Evolutionary conservation across 2,113 vertebrate species (phyloP).

Genomic region (Cygnus atratus): DNA sequence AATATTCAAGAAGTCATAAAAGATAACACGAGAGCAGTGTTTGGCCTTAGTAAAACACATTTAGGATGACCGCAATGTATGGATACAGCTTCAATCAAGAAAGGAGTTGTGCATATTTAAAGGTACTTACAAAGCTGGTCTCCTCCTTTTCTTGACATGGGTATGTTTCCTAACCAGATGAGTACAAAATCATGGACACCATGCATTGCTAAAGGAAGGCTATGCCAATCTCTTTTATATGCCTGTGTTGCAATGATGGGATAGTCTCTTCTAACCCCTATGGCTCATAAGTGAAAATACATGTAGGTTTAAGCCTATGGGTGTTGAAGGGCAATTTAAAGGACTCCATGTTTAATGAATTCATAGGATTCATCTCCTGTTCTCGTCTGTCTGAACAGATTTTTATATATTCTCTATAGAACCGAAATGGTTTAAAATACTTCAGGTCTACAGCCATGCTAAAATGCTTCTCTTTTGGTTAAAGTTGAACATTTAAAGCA

Average conservation of each 20-base stretch:
- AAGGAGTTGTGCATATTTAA: slow-evolving; percentile 50
- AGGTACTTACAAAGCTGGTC: slow-evolving; percentile 49
- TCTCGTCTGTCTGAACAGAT: not conserved
- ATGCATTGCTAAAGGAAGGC: slow-evolving; percentile 41
- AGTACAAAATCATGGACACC: slow-evolving; percentile 12
- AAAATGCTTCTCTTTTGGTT: not conserved
- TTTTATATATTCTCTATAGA: not conserved
- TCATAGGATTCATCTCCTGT: slow-evolving; percentile 37
- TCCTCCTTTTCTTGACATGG: slow-evolving; percentile 50
- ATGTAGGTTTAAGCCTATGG: not conserved
- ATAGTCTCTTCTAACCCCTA: slow-evolving; percentile 8
- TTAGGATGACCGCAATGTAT: slow-evolving; percentile 37
- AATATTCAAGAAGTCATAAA: slow-evolving; percentile 59
- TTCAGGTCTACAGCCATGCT: not conserved
- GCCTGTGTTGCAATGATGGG: not conserved
- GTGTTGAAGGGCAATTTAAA: slow-evolving; percentile 1
- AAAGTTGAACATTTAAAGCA: not conserved
- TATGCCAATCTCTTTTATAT: not conserved
- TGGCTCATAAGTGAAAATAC: slow-evolving; percentile 39
- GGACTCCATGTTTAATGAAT: slow-evolving; percentile 12
- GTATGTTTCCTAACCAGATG: not conserved
- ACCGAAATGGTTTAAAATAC: not conserved
- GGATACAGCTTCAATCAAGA: slow-evolving; percentile 35
- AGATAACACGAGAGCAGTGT: slow-evolving; percentile 51
- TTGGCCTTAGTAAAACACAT: slow-evolving; percentile 44